phyloP scores from a whole-genome alignment of 2,888 invertebrate genomes.

The Sylvicola fuscatus region DNA sequence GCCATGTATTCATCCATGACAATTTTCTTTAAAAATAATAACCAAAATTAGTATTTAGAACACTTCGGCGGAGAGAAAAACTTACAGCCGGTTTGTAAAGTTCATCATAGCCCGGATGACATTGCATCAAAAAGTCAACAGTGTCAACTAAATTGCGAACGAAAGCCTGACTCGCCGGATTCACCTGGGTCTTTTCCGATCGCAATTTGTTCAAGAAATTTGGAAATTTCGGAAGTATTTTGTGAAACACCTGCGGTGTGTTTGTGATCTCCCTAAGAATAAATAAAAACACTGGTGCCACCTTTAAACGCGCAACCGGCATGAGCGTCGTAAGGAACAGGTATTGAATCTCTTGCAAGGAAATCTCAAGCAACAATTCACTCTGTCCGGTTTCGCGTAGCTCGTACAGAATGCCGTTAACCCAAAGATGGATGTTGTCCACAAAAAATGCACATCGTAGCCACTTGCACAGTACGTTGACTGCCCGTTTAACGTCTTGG shows the following conservation, averaged over 20 bases:
- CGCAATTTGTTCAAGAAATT: neutral
- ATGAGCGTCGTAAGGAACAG: conserved; percentile 34
- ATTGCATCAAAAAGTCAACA: conserved; percentile 28
- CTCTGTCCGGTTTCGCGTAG: conserved; percentile 33
- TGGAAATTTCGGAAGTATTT: neutral
- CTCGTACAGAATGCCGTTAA: conserved; percentile 41
- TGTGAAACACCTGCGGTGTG: conserved; percentile 4
- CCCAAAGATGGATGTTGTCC: conserved; percentile 41
- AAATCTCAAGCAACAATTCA: conserved; percentile 36
- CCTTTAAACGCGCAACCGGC: conserved; percentile 31
- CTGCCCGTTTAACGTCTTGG: conserved; percentile 35
- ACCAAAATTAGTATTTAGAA: no score
- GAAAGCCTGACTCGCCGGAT: conserved; percentile 9
- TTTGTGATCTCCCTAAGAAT: conserved; percentile 40
- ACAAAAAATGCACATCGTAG: conserved; percentile 38
- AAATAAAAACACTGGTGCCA: conserved; percentile 39
- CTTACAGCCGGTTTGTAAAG: conserved; percentile 30
- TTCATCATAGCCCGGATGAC: conserved; percentile 28
- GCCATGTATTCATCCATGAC: conserved; percentile 28
- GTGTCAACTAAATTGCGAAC: conserved; percentile 41
- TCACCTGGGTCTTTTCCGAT: neutral
- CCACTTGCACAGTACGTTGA: conserved; percentile 48
- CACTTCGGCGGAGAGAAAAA: no score
- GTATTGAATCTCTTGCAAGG: conserved; percentile 34
- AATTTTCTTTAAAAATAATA: no score